A percentile compares a stretch with the other conserved stretches of the same genome.
phyloP scores from a whole-genome alignment of 2,888 invertebrate species.

The Ceratothoa steindachneri region DNA sequence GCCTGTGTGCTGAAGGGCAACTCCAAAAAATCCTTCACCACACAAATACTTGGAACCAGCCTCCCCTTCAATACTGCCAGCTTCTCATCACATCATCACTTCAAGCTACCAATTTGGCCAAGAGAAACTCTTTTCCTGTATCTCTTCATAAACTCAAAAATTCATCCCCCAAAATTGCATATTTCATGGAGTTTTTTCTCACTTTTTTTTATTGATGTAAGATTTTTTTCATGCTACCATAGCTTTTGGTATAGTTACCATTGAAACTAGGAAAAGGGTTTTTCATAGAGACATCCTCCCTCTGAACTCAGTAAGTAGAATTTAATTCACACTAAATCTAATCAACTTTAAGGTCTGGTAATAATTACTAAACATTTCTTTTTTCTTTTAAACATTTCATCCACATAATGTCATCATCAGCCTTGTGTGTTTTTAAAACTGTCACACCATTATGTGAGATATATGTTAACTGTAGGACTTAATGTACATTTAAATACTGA shows the following conservation, averaged over 20 bases:
- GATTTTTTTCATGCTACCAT: no score
- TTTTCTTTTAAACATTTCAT: constrained; percentile 7
- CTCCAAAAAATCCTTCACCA: background rate
- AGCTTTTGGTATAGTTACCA: no score
- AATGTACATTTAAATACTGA: background rate
- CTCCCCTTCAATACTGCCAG: background rate
- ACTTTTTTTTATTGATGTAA: no score
- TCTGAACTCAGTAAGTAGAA: constrained; percentile 11
- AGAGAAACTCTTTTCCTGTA: background rate
- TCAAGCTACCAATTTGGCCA: background rate
- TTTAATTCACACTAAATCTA: constrained; percentile 5
- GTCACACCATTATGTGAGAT: background rate
- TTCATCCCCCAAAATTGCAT: no score
- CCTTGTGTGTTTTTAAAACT: background rate
- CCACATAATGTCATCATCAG: constrained; percentile 8
- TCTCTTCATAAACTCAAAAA: no score
- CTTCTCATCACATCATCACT: background rate
- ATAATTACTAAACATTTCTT: background rate
- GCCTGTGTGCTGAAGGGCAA: background rate
- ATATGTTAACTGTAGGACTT: background rate
- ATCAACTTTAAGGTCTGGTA: background rate
- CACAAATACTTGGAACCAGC: constrained; percentile 4
- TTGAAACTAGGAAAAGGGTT: background rate
- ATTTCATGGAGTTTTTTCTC: no score
- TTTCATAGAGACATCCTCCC: background rate